These are phyloP conservation scores for Sminthurinus aureus DNA, from an alignment of 2,888 invertebrate genomes.

Conservation along the genomic window DNA sequence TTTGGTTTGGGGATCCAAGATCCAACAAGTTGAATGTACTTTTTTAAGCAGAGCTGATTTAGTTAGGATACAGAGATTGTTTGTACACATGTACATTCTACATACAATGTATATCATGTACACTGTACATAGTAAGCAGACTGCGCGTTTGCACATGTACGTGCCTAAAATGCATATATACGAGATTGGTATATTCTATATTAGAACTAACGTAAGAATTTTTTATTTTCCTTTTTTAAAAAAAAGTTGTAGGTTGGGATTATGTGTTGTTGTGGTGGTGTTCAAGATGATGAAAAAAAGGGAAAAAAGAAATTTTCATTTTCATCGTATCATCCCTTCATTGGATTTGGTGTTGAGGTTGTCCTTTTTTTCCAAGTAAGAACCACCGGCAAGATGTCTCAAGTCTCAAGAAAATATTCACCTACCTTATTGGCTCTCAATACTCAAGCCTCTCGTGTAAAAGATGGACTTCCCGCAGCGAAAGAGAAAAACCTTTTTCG, in stretches of 20 bases:
- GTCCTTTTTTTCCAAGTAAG: too few species aligned
- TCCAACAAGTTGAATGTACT: conserved; percentile 15
- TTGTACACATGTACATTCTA: background rate
- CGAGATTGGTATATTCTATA: conserved; percentile 28
- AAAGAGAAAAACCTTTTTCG: conserved; percentile 16
- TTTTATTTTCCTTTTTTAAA: background rate
- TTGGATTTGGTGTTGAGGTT: conserved; percentile 19
- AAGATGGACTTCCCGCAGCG: conserved; percentile 42
- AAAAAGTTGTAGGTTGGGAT: background rate
- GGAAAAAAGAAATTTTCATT: background rate
- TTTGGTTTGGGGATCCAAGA: too few species aligned
- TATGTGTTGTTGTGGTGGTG: background rate
- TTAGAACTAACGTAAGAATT: conserved; percentile 1
- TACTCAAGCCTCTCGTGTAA: conserved; percentile 40
- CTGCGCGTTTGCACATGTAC: background rate
- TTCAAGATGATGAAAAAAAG: background rate
- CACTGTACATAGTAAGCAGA: background rate
- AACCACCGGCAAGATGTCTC: conserved; percentile 31
- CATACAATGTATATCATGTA: background rate
- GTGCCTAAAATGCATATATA: background rate
- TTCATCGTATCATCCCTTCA: background rate
- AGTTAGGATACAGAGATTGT: background rate
- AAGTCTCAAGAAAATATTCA: conserved; percentile 32
- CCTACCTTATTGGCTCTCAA: conserved; percentile 44
- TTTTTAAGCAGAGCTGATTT: background rate